These are phyloP conservation scores for Neoarius graeffei DNA, from an alignment of 2,113 vertebrate genomes.

Conservation along the genomic window DNA sequence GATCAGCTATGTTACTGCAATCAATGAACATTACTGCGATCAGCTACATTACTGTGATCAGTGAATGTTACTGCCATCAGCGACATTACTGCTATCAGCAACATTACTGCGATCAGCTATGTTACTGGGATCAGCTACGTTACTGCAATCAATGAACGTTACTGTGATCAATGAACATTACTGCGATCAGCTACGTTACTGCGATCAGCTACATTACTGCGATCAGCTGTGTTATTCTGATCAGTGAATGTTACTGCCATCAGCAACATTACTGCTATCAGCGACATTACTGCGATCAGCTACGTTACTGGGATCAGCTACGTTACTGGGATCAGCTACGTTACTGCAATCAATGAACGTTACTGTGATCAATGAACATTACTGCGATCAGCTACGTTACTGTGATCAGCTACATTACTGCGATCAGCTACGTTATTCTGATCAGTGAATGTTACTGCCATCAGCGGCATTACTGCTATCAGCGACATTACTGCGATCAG, in stretches of 20 bases:
- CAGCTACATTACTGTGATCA: not conserved
- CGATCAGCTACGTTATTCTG: too few relatives aligned
- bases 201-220: not conserved
- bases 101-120: not conserved
- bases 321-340: not conserved
- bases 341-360: too few relatives aligned
- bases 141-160: not conserved
- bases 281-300: not conserved
- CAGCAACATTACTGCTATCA: not conserved
- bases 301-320: not conserved
- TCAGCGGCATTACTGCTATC: not conserved
- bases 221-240: not conserved
- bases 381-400: not conserved
- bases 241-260: not conserved
- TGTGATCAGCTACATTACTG: not conserved
- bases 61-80: not conserved
- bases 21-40: not conserved
- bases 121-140: not conserved
- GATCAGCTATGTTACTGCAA: not conserved
- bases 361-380: not conserved
- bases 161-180: not conserved
- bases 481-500: not conserved
- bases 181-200: not conserved
- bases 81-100: not conserved
- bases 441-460: not conserved